Base-by-base conservation (phyloP, 2,113 vertebrate genomes). In the Oxygymnocypris stewartii region DNA sequence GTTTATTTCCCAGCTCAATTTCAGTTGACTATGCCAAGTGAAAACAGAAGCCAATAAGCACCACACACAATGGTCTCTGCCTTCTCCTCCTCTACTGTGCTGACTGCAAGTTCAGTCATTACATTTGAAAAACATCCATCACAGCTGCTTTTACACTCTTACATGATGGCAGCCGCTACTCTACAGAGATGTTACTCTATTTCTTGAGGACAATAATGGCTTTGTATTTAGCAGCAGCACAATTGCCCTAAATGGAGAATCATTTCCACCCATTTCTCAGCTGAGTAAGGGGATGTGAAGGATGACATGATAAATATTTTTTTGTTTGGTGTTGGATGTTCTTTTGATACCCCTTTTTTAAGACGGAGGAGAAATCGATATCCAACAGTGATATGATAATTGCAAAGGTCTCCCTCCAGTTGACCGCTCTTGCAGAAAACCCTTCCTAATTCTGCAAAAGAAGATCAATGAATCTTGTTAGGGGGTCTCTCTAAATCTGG, bases 161-260 rank as follows among this genome's bases (percentile, higher is more conserved):
- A 42, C 44, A 35, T 63, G 84, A 83, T 67, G 23, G 86, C 42
- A 18, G 42, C 23, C 65, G 9, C 73, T 83, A 40, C 76, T 84
- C 86, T 65, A 28, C 40, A 78, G 83, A 85, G 79, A 88, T 84
- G 79, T 71, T 84, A 85, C 85, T 87, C 76, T 23, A 44, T 85
- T 81, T 85, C 86, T 78, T 78, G 40, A 37, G 85, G 85, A 84
- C 88, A 86, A 82, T 88, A 74, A 89, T 79, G 76, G 63, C 84
- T 87, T 82, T 82, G 88, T 88, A 89, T 84, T 23, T 85, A 90
- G 76, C 84, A 85, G 79, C 40, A 31, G 80, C 49, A 78, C 59
- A 89, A 88, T 88, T 85, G 79, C 65, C 82, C 44, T 78, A 85
- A 88, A 89, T 85, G 65, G 82, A 74, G 84, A 86, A 74, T 84